Evolutionary conservation across 2,113 vertebrate genomes (phyloP).

Genomic region (Ploceus nigricollis): DNA sequence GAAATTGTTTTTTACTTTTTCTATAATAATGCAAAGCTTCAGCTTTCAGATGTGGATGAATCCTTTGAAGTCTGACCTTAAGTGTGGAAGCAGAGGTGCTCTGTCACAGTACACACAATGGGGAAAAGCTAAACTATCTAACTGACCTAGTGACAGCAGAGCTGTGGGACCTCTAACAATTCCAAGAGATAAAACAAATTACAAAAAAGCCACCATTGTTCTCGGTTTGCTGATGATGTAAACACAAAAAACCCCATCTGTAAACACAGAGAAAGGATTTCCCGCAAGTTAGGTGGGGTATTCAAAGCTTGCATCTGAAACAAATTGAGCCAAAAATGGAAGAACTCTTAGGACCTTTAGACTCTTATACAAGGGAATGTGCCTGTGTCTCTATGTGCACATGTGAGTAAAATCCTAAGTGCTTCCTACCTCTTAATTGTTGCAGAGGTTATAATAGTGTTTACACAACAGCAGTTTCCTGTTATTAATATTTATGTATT

Average conservation of each 20-base stretch:
- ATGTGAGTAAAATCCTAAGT: background rate
- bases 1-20: background rate
- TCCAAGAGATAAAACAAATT: conserved; percentile 23
- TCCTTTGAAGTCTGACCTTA: background rate
- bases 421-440: background rate
- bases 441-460: background rate
- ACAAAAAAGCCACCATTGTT: conserved; percentile 12
- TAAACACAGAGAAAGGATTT: conserved; percentile 59
- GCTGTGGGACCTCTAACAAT: background rate
- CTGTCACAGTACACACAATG: background rate
- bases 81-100: background rate
- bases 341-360: background rate
- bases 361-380: background rate
- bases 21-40: background rate
- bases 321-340: background rate
- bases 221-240: background rate
- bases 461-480: background rate
- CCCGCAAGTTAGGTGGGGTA: conserved; percentile 20
- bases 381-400: background rate
- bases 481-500: background rate
- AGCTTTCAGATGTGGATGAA: background rate
- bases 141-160: conserved; percentile 27
- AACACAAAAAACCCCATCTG: background rate
- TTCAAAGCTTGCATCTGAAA: background rate
- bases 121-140: background rate